phyloP scores from a whole-genome alignment of 2,113 vertebrate genomes.

The Scophthalmus maximus region DNA sequence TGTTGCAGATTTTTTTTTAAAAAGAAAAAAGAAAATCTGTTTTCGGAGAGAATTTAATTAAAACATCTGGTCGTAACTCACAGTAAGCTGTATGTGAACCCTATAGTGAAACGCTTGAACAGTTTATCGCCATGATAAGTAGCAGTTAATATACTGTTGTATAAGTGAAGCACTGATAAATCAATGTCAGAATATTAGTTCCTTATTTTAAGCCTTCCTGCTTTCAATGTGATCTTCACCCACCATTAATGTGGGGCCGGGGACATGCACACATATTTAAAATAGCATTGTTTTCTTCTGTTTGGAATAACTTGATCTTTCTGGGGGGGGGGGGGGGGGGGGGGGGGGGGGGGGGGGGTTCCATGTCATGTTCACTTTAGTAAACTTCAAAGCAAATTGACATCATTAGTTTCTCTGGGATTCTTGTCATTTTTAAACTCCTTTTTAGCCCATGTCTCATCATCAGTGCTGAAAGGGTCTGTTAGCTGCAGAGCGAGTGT shows the following conservation, averaged over 20 bases:
- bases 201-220: background rate
- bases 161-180: background rate
- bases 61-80: conserved; percentile 11
- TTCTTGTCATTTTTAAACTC: too few species aligned
- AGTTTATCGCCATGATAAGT: conserved; percentile 1
- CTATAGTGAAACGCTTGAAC: background rate
- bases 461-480: conserved; percentile 2
- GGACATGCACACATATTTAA: conserved; percentile 20
- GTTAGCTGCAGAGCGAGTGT: conserved; percentile 50
- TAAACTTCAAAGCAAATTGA: background rate
- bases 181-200: background rate
- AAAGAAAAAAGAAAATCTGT: conserved; percentile 13
- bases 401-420: background rate
- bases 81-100: background rate
- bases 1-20: too few species aligned
- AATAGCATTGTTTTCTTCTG: conserved; percentile 1
- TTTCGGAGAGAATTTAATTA: conserved; percentile 5
- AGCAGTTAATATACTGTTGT: background rate
- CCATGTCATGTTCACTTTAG: too few species aligned
- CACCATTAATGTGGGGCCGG: background rate
- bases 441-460: conserved; percentile 3
- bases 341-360: too few species aligned
- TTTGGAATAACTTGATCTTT: conserved; percentile 21
- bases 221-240: background rate
- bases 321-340: too few species aligned